Base-by-base conservation (phyloP, 2,113 vertebrate species). In the human region DNA sequence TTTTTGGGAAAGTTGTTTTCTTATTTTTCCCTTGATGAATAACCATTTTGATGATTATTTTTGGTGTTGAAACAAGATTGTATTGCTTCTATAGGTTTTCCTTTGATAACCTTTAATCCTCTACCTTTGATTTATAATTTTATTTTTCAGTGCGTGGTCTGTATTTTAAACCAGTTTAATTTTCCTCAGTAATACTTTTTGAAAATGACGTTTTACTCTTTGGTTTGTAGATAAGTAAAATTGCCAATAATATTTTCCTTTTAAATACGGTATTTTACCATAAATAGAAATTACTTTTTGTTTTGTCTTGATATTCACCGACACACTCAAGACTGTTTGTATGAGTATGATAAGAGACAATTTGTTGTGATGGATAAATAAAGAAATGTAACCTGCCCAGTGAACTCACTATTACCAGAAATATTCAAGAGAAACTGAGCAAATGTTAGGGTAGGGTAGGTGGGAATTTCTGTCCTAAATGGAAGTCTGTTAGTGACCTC, bases 261-360 rank as follows among this genome's bases (percentile, higher is more conserved):
- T 93, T 90, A 81, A 93, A 81, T 52, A 59, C 8, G 43, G 8
- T 78, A 68, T 94, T 96, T 95, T 93, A 92, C n/a, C 32, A n/a
- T 89, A n/a, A 96, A 59, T 55, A 83, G 38, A 94, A 94, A 40
- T 93, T 94, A 79, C 61, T 76, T 95, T 95, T 93, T 80, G 32
- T 52, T 87, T 93, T 94, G 61, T 84, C 64, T 94, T 96, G 48
- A 17, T 93, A 93, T 66, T 14, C 40, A 90, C 7, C 61, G 88
- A 1, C 48, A 87, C 81, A n/a, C 57, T 11, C 25, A 88, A 45
- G 22, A 83, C 30, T 87, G 10, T 52, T 80, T 68, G 5, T 89
- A 25, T 80, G 35, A 72, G 75, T 86, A 64, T 76, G 59, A 48
- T 55, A 87, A 95, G 48, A 84, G 72, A 88, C 25, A 73, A 6